Conservation (phyloP, 2,888 invertebrate species). For the Uloborus plumipes region DNA sequence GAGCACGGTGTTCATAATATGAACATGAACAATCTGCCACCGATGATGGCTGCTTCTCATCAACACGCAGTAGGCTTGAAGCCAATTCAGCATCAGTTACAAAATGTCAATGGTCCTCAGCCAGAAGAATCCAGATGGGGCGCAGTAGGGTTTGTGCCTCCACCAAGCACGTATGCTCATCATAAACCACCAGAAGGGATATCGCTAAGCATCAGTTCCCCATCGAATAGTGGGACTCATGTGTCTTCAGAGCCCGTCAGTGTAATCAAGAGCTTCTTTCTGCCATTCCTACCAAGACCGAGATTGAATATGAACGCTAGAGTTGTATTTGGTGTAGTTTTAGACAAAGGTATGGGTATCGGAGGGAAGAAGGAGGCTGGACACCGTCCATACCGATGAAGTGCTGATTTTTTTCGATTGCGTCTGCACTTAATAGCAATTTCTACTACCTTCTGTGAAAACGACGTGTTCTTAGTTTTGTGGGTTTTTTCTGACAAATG, state of each 20-base stretch:
- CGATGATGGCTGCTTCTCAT: neutral
- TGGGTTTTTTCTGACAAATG: too few relatives aligned
- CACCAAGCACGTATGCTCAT: slow-evolving; percentile 7
- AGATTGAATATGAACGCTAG: slow-evolving; percentile 67
- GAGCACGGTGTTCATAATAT: slow-evolving; percentile 13
- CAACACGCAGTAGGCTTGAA: slow-evolving; percentile 37
- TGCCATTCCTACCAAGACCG: slow-evolving; percentile 67
- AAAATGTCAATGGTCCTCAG: slow-evolving; percentile 20
- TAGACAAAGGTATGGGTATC: slow-evolving; percentile 66
- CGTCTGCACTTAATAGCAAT: neutral
- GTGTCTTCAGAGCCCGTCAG: slow-evolving; percentile 66
- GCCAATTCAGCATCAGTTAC: slow-evolving; percentile 54
- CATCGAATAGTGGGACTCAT: slow-evolving; percentile 62
- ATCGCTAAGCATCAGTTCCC: slow-evolving; percentile 46
- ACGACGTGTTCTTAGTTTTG: neutral
- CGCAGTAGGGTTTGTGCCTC: slow-evolving; percentile 21
- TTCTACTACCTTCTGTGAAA: neutral
- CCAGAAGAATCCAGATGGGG: slow-evolving; percentile 61
- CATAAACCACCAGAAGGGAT: slow-evolving; percentile 59
- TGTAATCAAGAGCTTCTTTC: slow-evolving; percentile 66
- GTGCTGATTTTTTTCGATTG: neutral
- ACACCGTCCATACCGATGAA: slow-evolving; percentile 19
- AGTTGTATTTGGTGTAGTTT: slow-evolving; percentile 67
- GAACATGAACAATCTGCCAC: slow-evolving; percentile 8
- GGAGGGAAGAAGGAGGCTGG: slow-evolving; percentile 54